Percentiles rank a stretch among this genome's conserved stretches.
These are phyloP conservation scores for Typhlichthys subterraneus DNA, from an alignment of 2,797 vertebrate species.

Conservation along the genomic window DNA sequence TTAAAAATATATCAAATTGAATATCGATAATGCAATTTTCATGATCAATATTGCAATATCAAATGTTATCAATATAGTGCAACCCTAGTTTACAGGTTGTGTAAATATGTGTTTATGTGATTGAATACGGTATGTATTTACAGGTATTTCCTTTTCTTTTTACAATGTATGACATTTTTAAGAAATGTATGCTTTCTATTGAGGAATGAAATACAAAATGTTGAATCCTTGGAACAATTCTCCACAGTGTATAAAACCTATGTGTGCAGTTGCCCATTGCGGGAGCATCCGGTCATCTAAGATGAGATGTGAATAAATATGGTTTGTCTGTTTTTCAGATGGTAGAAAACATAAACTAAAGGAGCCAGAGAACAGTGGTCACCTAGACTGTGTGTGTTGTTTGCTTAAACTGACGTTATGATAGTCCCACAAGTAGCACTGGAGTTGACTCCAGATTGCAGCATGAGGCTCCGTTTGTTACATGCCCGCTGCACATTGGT, in stretches of 20 bases:
- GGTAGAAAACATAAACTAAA: slow-evolving; percentile 51
- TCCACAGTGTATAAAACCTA: too few relatives aligned
- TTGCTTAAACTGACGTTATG: slow-evolving; percentile 56
- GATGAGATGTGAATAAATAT: slow-evolving; percentile 41
- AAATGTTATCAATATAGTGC: too few relatives aligned
- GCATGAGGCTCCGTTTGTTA: slow-evolving; percentile 57
- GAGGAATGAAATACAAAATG: too few relatives aligned
- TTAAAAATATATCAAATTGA: too few relatives aligned
- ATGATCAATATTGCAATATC: too few relatives aligned
- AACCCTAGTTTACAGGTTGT: neutral
- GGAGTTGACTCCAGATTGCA: slow-evolving; percentile 57
- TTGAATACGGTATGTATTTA: neutral
- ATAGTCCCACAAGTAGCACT: slow-evolving; percentile 57
- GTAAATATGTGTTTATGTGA: neutral
- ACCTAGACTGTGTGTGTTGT: slow-evolving; percentile 36
- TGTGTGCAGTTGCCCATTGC: neutral
- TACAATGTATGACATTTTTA: too few relatives aligned
- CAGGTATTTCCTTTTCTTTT: neutral
- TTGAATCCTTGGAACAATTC: too few relatives aligned
- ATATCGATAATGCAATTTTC: too few relatives aligned
- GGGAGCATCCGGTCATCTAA: slow-evolving; percentile 28
- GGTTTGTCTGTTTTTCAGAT: slow-evolving; percentile 34
- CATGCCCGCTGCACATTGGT: slow-evolving; percentile 65
- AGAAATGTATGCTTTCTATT: too few relatives aligned
- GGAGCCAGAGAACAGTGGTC: slow-evolving; percentile 42